These are phyloP conservation scores for Ennomos erosarius DNA, from an alignment of 2,888 invertebrate species.

Conservation along the genomic window DNA sequence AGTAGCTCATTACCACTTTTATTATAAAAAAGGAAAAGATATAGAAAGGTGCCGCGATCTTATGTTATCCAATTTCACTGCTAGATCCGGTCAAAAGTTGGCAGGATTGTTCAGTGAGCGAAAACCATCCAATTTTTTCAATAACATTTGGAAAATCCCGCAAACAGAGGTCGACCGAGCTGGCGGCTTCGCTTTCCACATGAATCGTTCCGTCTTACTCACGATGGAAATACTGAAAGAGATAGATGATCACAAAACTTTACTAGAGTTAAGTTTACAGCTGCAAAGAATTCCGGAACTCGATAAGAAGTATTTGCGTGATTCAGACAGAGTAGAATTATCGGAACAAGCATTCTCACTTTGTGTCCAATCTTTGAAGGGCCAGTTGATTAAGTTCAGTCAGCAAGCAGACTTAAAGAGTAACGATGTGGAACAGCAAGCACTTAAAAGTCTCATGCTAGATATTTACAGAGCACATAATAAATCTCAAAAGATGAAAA, in stretches of 20 bases:
- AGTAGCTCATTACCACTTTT: conserved; percentile 93
- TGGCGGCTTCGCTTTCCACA: conserved; percentile 96
- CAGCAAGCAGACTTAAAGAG: conserved; percentile 77
- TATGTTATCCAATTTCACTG: conserved; percentile 88
- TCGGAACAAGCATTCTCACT: conserved; percentile 91
- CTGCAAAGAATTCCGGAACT: conserved; percentile 92
- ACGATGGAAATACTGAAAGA: conserved; percentile 92
- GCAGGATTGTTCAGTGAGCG: conserved; percentile 94
- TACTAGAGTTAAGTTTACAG: conserved; percentile 92
- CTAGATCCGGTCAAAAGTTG: conserved; percentile 87
- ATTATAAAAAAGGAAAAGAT: conserved; percentile 88
- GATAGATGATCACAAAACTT: conserved; percentile 91
- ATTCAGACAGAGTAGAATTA: conserved; percentile 92
- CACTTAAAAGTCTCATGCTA: conserved; percentile 79
- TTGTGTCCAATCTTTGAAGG: conserved; percentile 89
- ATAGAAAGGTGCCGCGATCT: conserved; percentile 89
- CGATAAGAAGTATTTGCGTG: conserved; percentile 95
- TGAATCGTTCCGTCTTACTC: conserved; percentile 93
- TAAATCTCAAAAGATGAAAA: conserved; percentile 87
- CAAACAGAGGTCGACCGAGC: conserved; percentile 95
- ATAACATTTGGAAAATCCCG: conserved; percentile 97
- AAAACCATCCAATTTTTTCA: conserved; percentile 94
- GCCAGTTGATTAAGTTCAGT: conserved; percentile 84
- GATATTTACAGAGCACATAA: conserved; percentile 89
- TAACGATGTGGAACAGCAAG: conserved; percentile 77